Conservation (phyloP, 2,113 vertebrate genomes). For the Benthochromis sp. region DNA sequence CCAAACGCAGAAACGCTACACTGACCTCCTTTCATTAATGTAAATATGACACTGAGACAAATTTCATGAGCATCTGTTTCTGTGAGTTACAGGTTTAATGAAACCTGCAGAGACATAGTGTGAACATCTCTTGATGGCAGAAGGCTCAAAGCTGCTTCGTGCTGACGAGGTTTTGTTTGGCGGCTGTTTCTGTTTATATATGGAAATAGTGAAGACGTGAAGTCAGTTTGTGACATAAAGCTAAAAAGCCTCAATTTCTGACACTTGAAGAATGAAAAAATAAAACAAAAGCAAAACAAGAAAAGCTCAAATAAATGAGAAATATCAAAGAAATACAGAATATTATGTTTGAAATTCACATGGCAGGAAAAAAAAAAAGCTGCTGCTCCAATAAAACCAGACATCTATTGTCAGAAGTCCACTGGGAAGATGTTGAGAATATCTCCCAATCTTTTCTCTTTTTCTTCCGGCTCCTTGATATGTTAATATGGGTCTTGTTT, state of each 20-base stretch:
- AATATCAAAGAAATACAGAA: neutral
- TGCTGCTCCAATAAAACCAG: neutral
- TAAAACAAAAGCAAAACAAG: neutral
- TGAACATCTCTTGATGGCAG: neutral
- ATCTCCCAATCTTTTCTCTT: conserved; percentile 7
- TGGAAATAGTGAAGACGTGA: neutral
- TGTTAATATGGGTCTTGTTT: conserved; percentile 60
- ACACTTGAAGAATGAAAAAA: neutral
- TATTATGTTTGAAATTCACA: neutral
- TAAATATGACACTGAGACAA: conserved; percentile 3
- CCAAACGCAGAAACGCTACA: neutral
- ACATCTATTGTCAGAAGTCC: conserved; percentile 36
- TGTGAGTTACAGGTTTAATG: neutral
- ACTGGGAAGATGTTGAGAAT: conserved; percentile 51
- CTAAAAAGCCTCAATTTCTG: neutral
- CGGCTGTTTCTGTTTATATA: neutral
- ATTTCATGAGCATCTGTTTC: neutral
- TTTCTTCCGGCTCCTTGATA: conserved; percentile 47
- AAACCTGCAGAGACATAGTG: neutral
- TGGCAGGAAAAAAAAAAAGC: neutral
- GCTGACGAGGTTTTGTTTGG: neutral
- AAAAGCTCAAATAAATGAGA: neutral
- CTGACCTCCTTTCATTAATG: conserved; percentile 30
- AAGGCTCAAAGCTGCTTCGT: neutral
- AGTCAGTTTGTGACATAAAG: neutral